Evolutionary conservation across 2,113 vertebrate genomes (phyloP), one percentile per base, ranked within the genome.

Genomic region (Oxygymnocypris stewartii): DNA sequence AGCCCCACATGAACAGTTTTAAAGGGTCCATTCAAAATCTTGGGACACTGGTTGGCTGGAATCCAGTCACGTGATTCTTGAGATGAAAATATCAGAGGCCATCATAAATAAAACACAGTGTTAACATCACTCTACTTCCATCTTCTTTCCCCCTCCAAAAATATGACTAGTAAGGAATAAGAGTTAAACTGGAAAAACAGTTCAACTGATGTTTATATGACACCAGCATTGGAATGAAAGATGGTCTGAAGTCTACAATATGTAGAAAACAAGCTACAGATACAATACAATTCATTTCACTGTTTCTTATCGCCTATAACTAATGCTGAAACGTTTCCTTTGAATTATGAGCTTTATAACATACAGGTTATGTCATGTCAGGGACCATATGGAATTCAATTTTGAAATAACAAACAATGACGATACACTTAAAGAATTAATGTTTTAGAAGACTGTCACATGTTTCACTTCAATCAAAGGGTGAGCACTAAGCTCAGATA

Each of bases 1-100:
- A 40, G 8, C 57, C 25, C 63, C 65, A 61, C 44, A 42, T 57
- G 49, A 63, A 57, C 65, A 35, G 37, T 80, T 86, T 49, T 59
- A 51, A 81, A 63, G 54, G 57, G 12, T 40, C 61, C 42, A 59
- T 80, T 51, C n/a, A 23, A 74, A 61, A 57, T 40, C 67, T 59
- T 23, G 54, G 51, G 31, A 20, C 81, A 80, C 31, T 59, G 59
- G 51, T 61, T 63, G 85, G 69, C 79, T 37, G 80, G n/a, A 44
- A 63, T 20, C 79, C 67, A 49, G 16, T 63, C 42, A 82, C 25
- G 49, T 75, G 37, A 86, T 35, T 61, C 18, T 63, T 47, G 37
- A 31, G 51, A 82, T 81, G 79, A 82, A 82, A 69, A 80, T 73
- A 80, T 80, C 37, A 79, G 40, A 42, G 85, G n/a, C 47, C n/a